Percentiles rank a stretch among this genome's conserved stretches.
Evolutionary conservation across 2,888 invertebrate species (phyloP).

Genomic region (Molorchus minor): DNA sequence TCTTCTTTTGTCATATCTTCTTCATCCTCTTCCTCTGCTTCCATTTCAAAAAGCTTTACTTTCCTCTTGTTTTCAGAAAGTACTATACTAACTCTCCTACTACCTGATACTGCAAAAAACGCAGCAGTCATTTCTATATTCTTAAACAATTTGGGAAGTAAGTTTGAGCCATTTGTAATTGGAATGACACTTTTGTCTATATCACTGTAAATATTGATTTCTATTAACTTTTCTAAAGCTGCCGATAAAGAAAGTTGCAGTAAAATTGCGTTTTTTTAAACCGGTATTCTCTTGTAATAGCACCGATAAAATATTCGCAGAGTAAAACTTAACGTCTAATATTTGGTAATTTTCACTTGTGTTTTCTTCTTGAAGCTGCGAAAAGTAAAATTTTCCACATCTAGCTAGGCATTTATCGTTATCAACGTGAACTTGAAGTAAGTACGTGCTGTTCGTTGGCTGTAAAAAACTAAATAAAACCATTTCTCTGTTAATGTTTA

Average conservation of each 20-base stretch:
- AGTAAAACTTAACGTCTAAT: conserved; percentile 81
- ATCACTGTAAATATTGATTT: conserved; percentile 41
- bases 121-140: conserved; percentile 73
- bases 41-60: conserved; percentile 90
- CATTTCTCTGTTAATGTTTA: conserved; percentile 65
- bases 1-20: conserved; percentile 67
- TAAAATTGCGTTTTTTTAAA: conserved; percentile 49
- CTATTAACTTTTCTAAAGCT: conserved; percentile 55
- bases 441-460: conserved; percentile 64
- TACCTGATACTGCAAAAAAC: conserved; percentile 85
- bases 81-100: conserved; percentile 84
- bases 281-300: conserved; percentile 67
- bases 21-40: conserved; percentile 90
- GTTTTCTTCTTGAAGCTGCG: conserved; percentile 54
- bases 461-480: conserved; percentile 67
- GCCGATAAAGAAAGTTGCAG: conserved; percentile 49
- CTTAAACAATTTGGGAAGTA: conserved; percentile 67
- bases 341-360: conserved; percentile 63
- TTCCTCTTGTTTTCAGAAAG: conserved; percentile 81
- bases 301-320: conserved; percentile 75
- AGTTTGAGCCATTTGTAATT: conserved; percentile 66
- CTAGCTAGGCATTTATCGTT: conserved; percentile 56
- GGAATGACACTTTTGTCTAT: conserved; percentile 58
- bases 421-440: conserved; percentile 64
- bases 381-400: conserved; percentile 67